These are phyloP conservation scores for Rhopilema esculentum DNA, from an alignment of 30 jellyfish, hydroid and myxozoan species.

Conservation along the genomic window DNA sequence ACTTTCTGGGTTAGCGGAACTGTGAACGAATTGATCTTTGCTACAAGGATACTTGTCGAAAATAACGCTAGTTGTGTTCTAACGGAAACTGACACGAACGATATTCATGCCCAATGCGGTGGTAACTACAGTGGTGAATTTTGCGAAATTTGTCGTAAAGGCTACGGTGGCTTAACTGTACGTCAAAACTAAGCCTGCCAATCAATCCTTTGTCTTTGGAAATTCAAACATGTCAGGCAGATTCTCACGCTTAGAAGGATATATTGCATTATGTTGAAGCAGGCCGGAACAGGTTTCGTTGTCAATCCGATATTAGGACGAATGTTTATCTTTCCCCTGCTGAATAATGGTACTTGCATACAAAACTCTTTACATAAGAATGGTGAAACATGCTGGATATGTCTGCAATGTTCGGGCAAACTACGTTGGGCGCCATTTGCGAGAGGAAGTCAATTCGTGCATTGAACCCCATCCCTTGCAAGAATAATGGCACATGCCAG, in stretches of 20 bases:
- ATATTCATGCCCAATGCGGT: constrained; percentile 52
- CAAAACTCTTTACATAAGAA: constrained; percentile 1
- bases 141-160: constrained; percentile 43
- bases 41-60: constrained; percentile 29
- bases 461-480: constrained; percentile 37
- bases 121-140: constrained; percentile 54
- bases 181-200: constrained; percentile 47
- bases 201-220: constrained; percentile 54
- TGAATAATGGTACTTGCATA: constrained; percentile 56
- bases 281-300: constrained; percentile 42
- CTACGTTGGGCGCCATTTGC: constrained; percentile 36
- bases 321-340: constrained; percentile 48
- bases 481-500: constrained; percentile 51
- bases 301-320: constrained; percentile 27
- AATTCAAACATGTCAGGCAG: constrained; percentile 22
- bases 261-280: neutral
- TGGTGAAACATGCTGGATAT: constrained; percentile 28
- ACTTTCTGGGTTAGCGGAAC: constrained; percentile 19
- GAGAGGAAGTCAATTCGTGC: constrained; percentile 5
- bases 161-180: constrained; percentile 70
- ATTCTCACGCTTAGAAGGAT: neutral
- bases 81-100: constrained; percentile 2
- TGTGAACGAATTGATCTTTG: constrained; percentile 38
- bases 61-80: constrained; percentile 47
- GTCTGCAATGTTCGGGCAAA: constrained; percentile 12